Base-by-base conservation (phyloP, 2,888 invertebrate genomes). In the Volucella zonaria region DNA sequence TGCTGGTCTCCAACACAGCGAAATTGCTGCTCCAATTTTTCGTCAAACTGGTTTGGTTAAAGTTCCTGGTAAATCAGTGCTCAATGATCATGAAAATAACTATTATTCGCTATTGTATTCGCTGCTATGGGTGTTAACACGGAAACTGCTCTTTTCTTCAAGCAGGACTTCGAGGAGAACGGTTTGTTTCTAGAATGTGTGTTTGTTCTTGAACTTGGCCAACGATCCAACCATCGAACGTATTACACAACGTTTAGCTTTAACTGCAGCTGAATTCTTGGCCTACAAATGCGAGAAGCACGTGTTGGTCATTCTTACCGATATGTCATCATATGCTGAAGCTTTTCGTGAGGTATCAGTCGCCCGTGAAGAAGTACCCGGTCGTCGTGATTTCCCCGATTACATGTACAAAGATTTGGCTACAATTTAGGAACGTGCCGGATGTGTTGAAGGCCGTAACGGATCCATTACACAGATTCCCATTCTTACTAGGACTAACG, bases 201-300 rank as follows among this genome's bases (percentile, higher is more conserved):
- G 99, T 92, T 94, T 99, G 89, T 99, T 99, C 95, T 95, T 0
- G n/a, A n/a, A n/a, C n/a, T n/a, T n/a, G n/a, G n/a, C n/a, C n/a
- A n/a, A n/a, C n/a, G n/a, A n/a, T n/a, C n/a, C n/a, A n/a, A n/a
- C n/a, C n/a, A n/a, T n/a, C n/a, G n/a, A n/a, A n/a, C n/a, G n/a
- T n/a, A n/a, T n/a, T n/a, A n/a, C n/a, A n/a, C n/a, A n/a, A n/a
- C n/a, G n/a, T n/a, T n/a, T n/a, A n/a, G n/a, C n/a, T n/a, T n/a
- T n/a, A n/a, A n/a, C n/a, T n/a, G 98, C 99, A 56, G 99, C 99
- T 23, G 99, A 99, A 93, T 99, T 98, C 93, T 94, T 99, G 93
- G 99, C 99, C 56, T 99, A 99, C 92, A 99, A 99, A 92, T 99
- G 99, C 92, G 99, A 99, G 94, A 99, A 99, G 93, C 99, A 99